Base-by-base conservation (phyloP, 2,113 vertebrate genomes). In the Suncus etruscus region DNA sequence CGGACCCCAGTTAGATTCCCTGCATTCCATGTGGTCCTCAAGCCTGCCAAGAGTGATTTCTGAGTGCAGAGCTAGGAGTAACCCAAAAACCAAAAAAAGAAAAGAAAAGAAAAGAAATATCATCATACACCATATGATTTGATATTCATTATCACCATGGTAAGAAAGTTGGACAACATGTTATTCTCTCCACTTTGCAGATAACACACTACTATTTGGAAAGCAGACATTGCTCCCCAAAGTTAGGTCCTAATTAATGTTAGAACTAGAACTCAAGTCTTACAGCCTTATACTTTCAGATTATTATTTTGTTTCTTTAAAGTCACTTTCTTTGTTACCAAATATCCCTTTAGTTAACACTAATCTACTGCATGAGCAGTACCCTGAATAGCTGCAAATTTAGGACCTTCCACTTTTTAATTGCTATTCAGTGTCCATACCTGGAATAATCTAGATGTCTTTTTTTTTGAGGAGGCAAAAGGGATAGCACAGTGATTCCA, bases 231-330 rank as follows among this genome's bases (percentile, higher is more conserved):
- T 29, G 61, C 20, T 77, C 32, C 29, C 32, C 7, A 50, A 75
- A 25, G 8, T 72, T 74, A 61, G 27, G 22, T 65, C 29, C 27
- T 73, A 31, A 27, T 61, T 80, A 66, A 31, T 24, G 5, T 2
- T 45, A 63, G 58, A 58, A 32, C 9, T 63, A 65, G 31, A 3
- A 63, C 48, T 84, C 14, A 32, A 87, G 65, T 72, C 16, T 54
- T 63, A 27, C 50, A n/a, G 83, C 76, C 77, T 54, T 45, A 87
- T 39, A 73, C 73, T 91, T 84, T 86, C 27, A 73, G 47, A 54
- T 24, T 76, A n/a, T n/a, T 68, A 20, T 47, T 83, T 75, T 92
- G 11, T 72, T 90, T 87, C 92, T 50, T 4, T 66, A 45, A 8
- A 48, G 29, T 14, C 10, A 48, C 79, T 80, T 11, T 81, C 65